Conservation (phyloP, 2,113 vertebrate genomes). For the Apistogramma diplotaenia region DNA sequence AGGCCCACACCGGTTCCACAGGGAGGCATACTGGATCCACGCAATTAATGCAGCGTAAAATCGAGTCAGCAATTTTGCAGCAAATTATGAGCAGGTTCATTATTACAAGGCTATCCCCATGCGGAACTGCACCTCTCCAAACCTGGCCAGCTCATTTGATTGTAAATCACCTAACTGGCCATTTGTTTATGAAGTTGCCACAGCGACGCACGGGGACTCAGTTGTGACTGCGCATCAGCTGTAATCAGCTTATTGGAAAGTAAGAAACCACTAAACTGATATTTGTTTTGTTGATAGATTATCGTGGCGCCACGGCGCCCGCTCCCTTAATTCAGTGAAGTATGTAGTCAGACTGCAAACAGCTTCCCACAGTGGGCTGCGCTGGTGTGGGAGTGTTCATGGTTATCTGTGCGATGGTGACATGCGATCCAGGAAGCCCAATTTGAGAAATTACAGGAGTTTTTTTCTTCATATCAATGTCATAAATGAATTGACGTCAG, state of each 20-base stretch:
- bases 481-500: neutral
- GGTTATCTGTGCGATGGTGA: neutral
- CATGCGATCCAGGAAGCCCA: neutral
- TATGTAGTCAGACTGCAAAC: neutral
- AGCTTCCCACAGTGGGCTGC: neutral
- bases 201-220: neutral
- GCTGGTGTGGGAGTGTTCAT: neutral
- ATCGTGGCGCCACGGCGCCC: neutral
- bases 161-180: constrained; percentile 40
- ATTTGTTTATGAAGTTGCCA: constrained; percentile 28
- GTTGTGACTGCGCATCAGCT: neutral
- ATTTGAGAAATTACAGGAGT: neutral
- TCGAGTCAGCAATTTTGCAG: constrained; percentile 54
- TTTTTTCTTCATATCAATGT: neutral
- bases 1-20: constrained; percentile 14
- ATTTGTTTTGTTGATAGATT: neutral
- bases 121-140: constrained; percentile 42
- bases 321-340: neutral
- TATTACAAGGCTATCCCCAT: constrained; percentile 44
- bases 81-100: constrained; percentile 46
- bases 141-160: constrained; percentile 44
- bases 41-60: constrained; percentile 61
- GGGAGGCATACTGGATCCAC: constrained; percentile 50
- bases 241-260: neutral
- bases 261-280: neutral